These are phyloP conservation scores for Monochamus alternatus DNA, from an alignment of 2,888 invertebrate species.

Conservation along the genomic window DNA sequence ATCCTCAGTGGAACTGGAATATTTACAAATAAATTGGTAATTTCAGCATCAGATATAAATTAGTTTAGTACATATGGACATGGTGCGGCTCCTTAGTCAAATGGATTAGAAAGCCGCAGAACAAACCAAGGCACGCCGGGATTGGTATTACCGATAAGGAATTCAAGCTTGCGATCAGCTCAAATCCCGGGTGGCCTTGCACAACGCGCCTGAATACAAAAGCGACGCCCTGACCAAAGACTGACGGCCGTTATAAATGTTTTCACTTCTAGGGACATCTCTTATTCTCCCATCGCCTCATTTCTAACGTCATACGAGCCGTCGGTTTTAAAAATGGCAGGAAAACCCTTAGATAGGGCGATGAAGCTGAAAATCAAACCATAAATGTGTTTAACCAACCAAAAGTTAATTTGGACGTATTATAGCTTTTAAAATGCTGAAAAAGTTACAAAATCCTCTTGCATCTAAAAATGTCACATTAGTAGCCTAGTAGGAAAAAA, in stretches of 20 bases:
- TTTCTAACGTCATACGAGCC: conserved; percentile 55
- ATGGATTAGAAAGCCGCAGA: conserved; percentile 65
- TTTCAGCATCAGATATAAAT: no score
- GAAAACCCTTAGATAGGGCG: conserved; percentile 11
- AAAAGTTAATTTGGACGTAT: no score
- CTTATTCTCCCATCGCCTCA: conserved; percentile 59
- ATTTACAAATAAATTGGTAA: no score
- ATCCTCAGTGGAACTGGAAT: no score
- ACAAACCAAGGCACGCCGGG: conserved; percentile 58
- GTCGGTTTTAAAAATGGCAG: conserved; percentile 49
- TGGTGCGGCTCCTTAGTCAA: conserved; percentile 42
- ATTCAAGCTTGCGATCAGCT: conserved; percentile 63
- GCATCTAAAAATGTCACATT: no score
- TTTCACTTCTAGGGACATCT: conserved; percentile 57
- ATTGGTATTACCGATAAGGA: conserved; percentile 67
- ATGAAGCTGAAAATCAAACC: background rate
- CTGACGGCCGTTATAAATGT: conserved; percentile 66
- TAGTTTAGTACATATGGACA: no score
- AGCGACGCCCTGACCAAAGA: conserved; percentile 60
- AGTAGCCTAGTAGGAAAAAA: no score
- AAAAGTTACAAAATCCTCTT: no score
- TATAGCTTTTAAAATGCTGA: no score
- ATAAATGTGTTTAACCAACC: no score
- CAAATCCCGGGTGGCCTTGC: conserved; percentile 54
- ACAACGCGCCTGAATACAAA: conserved; percentile 62